Evolutionary conservation across 1,140 invertebrate species (phyloP).

Genomic region (Drosophila ohnishii): DNA sequence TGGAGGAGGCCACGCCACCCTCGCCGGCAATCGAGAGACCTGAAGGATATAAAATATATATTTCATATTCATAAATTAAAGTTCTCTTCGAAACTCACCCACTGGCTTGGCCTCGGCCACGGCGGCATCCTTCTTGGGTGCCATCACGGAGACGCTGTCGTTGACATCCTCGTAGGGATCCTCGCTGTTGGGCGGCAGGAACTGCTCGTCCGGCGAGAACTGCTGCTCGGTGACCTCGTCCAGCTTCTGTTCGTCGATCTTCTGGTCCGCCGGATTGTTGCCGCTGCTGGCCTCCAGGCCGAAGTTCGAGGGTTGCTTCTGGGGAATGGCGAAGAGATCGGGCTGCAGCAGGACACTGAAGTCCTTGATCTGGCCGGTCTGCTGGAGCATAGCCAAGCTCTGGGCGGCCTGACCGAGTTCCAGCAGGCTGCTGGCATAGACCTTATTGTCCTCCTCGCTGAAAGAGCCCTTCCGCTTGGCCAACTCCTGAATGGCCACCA

Average conservation of each 20-base stretch:
- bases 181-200: constrained; percentile 68
- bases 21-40: constrained; percentile 86
- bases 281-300: constrained; percentile 54
- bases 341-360: constrained; percentile 78
- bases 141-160: constrained; percentile 83
- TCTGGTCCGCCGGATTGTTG: constrained; percentile 62
- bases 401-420: constrained; percentile 83
- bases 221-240: constrained; percentile 78
- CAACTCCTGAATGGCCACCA: constrained; percentile 84
- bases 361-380: constrained; percentile 78
- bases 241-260: constrained; percentile 69
- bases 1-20: constrained; percentile 87
- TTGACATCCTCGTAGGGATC: constrained; percentile 80
- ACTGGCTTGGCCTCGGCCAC: constrained; percentile 89
- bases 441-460: constrained; percentile 82
- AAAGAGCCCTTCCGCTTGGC: constrained; percentile 83
- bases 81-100: constrained; percentile 83
- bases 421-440: constrained; percentile 83
- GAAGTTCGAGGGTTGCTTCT: constrained; percentile 66
- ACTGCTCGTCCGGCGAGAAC: constrained; percentile 60
- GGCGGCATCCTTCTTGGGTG: constrained; percentile 85
- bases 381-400: constrained; percentile 82
- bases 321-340: constrained; percentile 52
- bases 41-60: constrained; percentile 32
- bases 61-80: no score